Evolutionary conservation across 2,888 invertebrate species (phyloP).

Genomic region (Tolmerus cingulatus): DNA sequence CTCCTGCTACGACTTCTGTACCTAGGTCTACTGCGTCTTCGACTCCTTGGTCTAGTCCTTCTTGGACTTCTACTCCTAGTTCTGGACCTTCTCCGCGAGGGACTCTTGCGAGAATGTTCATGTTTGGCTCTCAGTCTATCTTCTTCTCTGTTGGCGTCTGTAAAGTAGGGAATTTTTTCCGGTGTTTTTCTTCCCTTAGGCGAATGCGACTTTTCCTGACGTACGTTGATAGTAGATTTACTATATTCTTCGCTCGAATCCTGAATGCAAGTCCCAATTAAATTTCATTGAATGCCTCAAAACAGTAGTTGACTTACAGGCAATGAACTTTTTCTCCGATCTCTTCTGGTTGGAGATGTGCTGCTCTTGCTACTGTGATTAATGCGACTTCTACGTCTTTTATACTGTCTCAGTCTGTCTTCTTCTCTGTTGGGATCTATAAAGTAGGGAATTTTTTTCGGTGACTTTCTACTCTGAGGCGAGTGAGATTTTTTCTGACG

Average conservation of each 20-base stretch:
- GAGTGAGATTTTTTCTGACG: not conserved
- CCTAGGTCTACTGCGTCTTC: slow-evolving; percentile 26
- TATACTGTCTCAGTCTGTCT: slow-evolving; percentile 49
- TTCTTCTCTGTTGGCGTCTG: slow-evolving; percentile 51
- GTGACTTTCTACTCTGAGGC: slow-evolving; percentile 33
- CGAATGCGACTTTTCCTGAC: not conserved
- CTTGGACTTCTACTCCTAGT: slow-evolving; percentile 42
- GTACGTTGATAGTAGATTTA: not conserved
- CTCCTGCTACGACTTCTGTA: slow-evolving; percentile 12
- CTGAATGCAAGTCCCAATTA: not conserved
- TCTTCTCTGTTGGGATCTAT: slow-evolving; percentile 51
- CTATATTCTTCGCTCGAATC: not conserved
- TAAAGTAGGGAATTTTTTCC: slow-evolving; percentile 52
- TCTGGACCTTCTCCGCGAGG: slow-evolving; percentile 42
- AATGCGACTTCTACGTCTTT: slow-evolving; percentile 43
- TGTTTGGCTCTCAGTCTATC: slow-evolving; percentile 49
- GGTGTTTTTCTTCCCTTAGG: slow-evolving; percentile 38
- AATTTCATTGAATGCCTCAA: not conserved
- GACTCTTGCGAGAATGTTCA: slow-evolving; percentile 41
- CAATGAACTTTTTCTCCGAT: not conserved
- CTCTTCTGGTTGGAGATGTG: slow-evolving; percentile 9
- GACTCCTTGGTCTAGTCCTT: slow-evolving; percentile 29
- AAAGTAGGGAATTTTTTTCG: slow-evolving; percentile 51
- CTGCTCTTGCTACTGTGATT: slow-evolving; percentile 30
- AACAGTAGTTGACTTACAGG: not conserved